Conservation (phyloP, 1,140 invertebrate genomes). For the Euwallacea fornicatus region DNA sequence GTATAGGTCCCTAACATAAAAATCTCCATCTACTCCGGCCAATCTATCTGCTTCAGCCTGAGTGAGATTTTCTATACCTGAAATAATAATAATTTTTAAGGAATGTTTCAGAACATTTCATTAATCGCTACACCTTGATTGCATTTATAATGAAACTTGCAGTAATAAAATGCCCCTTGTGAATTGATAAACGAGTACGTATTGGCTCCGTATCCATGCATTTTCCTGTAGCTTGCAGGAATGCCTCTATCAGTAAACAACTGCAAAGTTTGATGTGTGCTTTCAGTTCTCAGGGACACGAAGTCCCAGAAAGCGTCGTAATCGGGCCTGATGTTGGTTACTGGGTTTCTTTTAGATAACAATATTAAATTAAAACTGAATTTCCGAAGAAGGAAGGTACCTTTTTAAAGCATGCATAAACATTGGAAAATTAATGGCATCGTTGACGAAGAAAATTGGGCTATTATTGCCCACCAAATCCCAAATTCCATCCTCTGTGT, state of each 20-base stretch:
- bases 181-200: slow-evolving; percentile 86
- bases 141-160: slow-evolving; percentile 89
- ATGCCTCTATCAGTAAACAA: slow-evolving; percentile 83
- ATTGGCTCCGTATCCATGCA: slow-evolving; percentile 91
- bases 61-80: slow-evolving; percentile 66
- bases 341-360: slow-evolving; percentile 64
- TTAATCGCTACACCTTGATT: slow-evolving; percentile 63
- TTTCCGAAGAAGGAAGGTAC: slow-evolving; percentile 5
- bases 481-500: slow-evolving; percentile 61
- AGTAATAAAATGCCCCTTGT: slow-evolving; percentile 69
- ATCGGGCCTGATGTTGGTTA: slow-evolving; percentile 78
- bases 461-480: slow-evolving; percentile 91
- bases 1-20: slow-evolving; percentile 72
- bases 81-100: neutral
- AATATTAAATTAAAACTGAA: neutral
- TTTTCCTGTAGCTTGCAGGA: slow-evolving; percentile 82
- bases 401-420: slow-evolving; percentile 87
- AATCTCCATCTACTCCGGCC: slow-evolving; percentile 70
- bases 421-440: slow-evolving; percentile 80
- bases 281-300: slow-evolving; percentile 77
- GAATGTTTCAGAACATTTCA: neutral
- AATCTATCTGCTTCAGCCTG: slow-evolving; percentile 62
- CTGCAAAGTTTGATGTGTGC: slow-evolving; percentile 78
- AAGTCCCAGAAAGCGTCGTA: slow-evolving; percentile 92
- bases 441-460: slow-evolving; percentile 88